phyloP scores from a whole-genome alignment of 2,113 vertebrate genomes.

The Philantomba maxwellii region DNA sequence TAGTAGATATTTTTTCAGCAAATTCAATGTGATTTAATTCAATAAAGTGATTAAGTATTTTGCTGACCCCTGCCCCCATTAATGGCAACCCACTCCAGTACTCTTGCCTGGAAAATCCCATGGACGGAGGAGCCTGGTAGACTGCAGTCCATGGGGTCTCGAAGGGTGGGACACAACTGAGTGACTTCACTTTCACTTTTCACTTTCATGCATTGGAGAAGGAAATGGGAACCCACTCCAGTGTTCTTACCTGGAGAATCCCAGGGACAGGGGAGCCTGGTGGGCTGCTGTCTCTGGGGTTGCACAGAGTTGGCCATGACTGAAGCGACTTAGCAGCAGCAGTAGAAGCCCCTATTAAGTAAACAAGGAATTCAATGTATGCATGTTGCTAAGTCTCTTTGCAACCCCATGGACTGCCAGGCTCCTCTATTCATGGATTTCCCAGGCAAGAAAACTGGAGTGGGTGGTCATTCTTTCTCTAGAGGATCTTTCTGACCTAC shows the following conservation, averaged over 20 bases:
- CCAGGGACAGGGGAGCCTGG: no score
- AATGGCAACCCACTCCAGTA: no score
- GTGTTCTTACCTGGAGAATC: no score
- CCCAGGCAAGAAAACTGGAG: neutral
- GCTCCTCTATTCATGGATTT: neutral
- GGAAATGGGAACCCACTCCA: no score
- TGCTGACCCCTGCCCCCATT: neutral
- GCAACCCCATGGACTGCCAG: neutral
- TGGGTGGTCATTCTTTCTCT: neutral
- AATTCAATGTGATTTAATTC: neutral
- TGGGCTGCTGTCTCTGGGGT: no score
- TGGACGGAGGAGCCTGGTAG: no score
- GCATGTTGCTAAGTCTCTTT: neutral
- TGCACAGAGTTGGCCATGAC: no score
- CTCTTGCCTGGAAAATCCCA: no score
- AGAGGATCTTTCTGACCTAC: neutral
- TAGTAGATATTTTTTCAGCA: neutral
- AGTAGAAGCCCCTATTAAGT: neutral
- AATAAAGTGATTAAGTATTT: neutral
- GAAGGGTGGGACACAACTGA: accelerated
- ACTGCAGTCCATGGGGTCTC: no score
- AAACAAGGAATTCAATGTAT: neutral
- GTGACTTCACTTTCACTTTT: no score
- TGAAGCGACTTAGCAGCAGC: no score
- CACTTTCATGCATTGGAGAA: no score